Conservation (phyloP, 2,888 invertebrate species). For the Uropetala carovei region DNA sequence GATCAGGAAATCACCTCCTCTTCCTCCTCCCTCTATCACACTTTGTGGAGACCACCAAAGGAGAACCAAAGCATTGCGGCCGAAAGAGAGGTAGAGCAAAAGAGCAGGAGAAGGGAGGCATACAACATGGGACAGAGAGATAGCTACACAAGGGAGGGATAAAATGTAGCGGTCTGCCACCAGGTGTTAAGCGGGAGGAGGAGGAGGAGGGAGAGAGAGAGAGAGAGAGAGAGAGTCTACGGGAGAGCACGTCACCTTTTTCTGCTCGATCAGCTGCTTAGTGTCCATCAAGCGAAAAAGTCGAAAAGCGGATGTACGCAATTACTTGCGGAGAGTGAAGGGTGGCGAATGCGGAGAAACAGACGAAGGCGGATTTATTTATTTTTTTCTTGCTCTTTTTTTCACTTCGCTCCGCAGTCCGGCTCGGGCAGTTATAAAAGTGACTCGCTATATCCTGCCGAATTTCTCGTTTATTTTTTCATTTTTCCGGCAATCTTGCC, state of each 20-base stretch:
- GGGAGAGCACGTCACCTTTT: neutral
- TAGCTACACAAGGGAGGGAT: neutral
- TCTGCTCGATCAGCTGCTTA: slow-evolving; percentile 52
- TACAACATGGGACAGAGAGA: too few species aligned
- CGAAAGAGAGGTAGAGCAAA: too few species aligned
- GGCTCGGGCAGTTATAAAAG: neutral
- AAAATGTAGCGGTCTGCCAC: neutral
- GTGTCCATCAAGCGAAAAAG: slow-evolving; percentile 42
- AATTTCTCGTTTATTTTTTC: neutral
- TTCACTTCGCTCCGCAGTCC: neutral
- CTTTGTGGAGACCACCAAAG: slow-evolving; percentile 23
- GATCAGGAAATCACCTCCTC: neutral
- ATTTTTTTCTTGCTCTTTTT: neutral
- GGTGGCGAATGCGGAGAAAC: neutral
- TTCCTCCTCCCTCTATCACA: neutral
- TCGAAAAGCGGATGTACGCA: slow-evolving; percentile 22
- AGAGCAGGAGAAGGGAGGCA: too few species aligned
- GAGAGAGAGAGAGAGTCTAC: too few species aligned
- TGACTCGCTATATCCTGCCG: neutral
- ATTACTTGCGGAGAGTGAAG: slow-evolving; percentile 29
- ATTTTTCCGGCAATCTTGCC: neutral
- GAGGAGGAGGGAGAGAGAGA: too few species aligned
- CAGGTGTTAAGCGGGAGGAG: neutral
- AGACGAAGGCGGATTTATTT: neutral
- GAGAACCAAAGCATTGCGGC: neutral